phyloP scores from a whole-genome alignment of 1,140 invertebrate species.

The Holotrichia oblita region DNA sequence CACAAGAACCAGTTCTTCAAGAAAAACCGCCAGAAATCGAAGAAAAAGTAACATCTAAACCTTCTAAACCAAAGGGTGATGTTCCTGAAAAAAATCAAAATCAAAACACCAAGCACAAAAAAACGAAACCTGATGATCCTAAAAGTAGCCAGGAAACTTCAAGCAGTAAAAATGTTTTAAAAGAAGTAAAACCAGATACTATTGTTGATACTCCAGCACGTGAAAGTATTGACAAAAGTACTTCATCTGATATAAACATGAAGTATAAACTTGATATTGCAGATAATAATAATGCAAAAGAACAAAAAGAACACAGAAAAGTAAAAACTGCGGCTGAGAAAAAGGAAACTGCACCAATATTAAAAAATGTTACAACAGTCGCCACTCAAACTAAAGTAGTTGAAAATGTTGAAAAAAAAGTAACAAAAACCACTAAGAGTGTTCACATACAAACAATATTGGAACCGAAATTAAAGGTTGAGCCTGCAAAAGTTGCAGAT shows the following conservation, averaged over 20 bases:
- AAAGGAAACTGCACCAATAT: conserved; percentile 25
- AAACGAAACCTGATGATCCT: not conserved
- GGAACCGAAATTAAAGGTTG: not conserved
- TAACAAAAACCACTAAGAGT: not conserved
- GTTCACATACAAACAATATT: not conserved
- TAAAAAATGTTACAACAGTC: not conserved
- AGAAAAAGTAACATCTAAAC: not conserved
- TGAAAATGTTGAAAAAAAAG: not conserved
- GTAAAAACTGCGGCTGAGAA: conserved; percentile 36
- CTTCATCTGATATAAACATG: not conserved
- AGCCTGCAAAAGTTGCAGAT: not conserved
- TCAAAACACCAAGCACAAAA: not conserved
- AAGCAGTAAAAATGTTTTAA: not conserved
- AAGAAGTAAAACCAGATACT: not conserved
- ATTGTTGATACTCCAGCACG: not conserved
- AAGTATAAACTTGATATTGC: not conserved
- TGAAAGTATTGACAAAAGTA: not conserved
- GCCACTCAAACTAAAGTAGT: not conserved
- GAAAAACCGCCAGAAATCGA: not conserved
- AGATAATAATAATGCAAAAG: not conserved
- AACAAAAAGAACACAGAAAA: conserved; percentile 29
- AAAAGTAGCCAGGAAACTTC: not conserved
- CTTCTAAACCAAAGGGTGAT: not conserved
- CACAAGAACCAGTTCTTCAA: not conserved
- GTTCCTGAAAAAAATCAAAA: not conserved